A percentile compares a stretch with the other conserved stretches of the same genome.
phyloP scores from a whole-genome alignment of 2,888 invertebrate genomes.

The Aromia moschata region DNA sequence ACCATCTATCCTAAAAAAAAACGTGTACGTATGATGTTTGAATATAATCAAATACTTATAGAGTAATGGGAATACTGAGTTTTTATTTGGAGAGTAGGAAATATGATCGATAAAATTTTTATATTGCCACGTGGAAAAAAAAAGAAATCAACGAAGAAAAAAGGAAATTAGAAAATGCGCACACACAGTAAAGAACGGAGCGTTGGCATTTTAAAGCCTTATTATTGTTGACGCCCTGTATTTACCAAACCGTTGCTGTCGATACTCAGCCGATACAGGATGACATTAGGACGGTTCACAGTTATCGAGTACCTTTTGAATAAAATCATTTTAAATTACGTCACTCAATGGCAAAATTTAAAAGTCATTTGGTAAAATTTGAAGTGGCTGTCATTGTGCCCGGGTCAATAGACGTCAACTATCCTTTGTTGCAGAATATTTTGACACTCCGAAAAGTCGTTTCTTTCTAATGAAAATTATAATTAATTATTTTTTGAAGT shows the following conservation, averaged over 20 bases:
- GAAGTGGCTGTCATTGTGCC: conserved; percentile 36
- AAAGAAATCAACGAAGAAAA: not conserved
- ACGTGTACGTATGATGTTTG: not conserved
- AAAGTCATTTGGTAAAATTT: conserved; percentile 49
- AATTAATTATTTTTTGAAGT: conserved; percentile 37
- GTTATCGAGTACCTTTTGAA: conserved; percentile 34
- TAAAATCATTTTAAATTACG: conserved; percentile 42
- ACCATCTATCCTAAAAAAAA: not conserved
- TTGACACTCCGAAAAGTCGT: conserved; percentile 45
- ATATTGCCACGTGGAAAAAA: not conserved
- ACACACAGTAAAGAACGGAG: too few relatives aligned
- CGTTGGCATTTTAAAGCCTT: too few relatives aligned
- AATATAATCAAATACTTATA: not conserved
- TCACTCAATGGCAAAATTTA: conserved; percentile 45
- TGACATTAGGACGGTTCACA: conserved; percentile 32
- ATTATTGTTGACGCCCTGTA: not conserved
- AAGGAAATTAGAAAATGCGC: not conserved
- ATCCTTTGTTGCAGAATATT: conserved; percentile 44
- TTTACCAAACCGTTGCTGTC: not conserved
- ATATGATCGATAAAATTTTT: too few relatives aligned
- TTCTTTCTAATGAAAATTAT: conserved; percentile 32
- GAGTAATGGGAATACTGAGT: not conserved
- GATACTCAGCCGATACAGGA: conserved; percentile 2
- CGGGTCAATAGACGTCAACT: conserved; percentile 43
- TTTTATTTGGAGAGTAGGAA: not conserved